Evolutionary conservation across 2,888 invertebrate genomes (phyloP).

Genomic region (Lepeophtheirus nordmannii): DNA sequence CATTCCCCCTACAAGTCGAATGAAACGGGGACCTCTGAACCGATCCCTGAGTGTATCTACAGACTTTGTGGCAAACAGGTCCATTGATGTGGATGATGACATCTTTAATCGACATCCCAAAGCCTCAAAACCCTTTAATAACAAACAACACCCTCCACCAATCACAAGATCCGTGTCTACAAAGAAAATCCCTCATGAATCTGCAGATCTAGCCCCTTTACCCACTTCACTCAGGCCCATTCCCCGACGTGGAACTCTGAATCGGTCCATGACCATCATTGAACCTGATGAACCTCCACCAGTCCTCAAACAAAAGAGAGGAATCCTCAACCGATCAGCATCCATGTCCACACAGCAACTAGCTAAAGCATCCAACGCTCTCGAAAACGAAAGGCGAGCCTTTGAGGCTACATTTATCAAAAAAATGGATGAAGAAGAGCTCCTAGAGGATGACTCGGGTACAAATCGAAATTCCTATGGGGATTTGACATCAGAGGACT

Average conservation of each 20-base stretch:
- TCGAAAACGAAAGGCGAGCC: background rate
- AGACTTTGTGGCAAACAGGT: background rate
- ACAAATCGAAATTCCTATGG: background rate
- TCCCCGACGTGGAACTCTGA: background rate
- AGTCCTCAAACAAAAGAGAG: background rate
- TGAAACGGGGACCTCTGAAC: background rate
- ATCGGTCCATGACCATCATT: background rate
- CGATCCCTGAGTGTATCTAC: background rate
- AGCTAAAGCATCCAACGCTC: background rate
- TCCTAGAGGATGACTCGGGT: background rate
- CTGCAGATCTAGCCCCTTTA: background rate
- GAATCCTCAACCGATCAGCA: background rate
- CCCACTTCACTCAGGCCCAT: background rate
- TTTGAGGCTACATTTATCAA: constrained; percentile 1
- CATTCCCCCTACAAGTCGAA: background rate
- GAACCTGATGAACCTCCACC: background rate
- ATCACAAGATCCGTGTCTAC: background rate
- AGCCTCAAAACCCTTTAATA: background rate
- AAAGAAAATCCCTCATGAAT: background rate
- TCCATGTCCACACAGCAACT: background rate
- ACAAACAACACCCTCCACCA: background rate
- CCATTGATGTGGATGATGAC: background rate
- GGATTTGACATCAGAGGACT: background rate
- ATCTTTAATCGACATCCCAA: background rate
- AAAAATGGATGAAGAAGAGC: background rate